Evolutionary conservation across 2,113 vertebrate genomes (phyloP), one percentile per base, ranked within the genome.

Genomic region (Micronycteris hirsuta): DNA sequence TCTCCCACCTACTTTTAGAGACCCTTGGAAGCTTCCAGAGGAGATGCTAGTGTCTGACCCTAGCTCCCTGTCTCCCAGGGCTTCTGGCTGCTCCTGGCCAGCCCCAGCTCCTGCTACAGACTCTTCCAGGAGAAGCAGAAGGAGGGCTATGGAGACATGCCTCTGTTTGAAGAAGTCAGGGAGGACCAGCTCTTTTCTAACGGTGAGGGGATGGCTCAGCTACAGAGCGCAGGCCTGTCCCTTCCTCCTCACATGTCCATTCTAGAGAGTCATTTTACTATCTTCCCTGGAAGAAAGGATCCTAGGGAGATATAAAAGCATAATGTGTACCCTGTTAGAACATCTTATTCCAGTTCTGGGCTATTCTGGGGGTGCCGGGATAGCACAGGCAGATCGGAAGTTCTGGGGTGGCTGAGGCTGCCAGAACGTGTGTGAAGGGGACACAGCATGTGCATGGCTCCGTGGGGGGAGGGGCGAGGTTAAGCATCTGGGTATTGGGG

Each of bases 1-100:
- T 9, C 33, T 12, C 36, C 54, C 31, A 1, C 24, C 15, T 43
- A 54, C n/a, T 45, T 24, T 13, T 2, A 26, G 47, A 68, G 38
- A 16, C 14, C 16, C 16, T 0, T 4, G 7, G 38, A 45, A 41
- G 14, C 10, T 45, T 22, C 70, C 54, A 13, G 73, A 19, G 8
- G 19, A 9, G 45, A 63, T 12, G 52, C 31, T 8, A 1, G 58
- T 26, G 8, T 36, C 45, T 38, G 58, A 78, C 19, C 41, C 38
- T 2, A 3, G 2, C 19, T 22, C 47, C 14, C 38, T 16, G 20
- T 15, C 20, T n/a, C 2, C 0, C 97, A 99, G 99, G 98, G 98
- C 16, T 99, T 99, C 96, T 98, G 99, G 22, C 97, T 99, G 96
- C 98, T 99, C 81, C 97, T 99, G 96, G 99, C 99, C 94, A 99